Conservation (phyloP, 2,113 vertebrate species). For the Eonycteris spelaea region DNA sequence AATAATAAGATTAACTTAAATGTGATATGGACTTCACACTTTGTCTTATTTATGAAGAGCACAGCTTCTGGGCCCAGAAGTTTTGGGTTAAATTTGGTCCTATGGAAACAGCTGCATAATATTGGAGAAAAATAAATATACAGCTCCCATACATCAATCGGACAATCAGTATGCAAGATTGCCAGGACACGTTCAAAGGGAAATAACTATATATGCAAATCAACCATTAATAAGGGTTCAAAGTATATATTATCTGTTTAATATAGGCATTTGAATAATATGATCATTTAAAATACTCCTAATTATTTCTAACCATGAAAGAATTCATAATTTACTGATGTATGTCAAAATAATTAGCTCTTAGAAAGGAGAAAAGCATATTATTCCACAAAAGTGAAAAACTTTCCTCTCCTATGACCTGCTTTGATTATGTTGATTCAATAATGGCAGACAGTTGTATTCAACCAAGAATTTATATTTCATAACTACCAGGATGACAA, state of each 20-base stretch:
- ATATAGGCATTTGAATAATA: neutral
- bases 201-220: neutral
- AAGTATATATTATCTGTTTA: neutral
- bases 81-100: neutral
- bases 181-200: neutral
- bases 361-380: neutral
- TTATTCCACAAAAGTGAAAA: neutral
- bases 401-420: neutral
- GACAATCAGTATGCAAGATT: neutral
- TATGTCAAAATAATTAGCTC: constrained; percentile 50
- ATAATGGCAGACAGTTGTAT: constrained; percentile 35
- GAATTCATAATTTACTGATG: constrained; percentile 12
- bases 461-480: constrained; percentile 35
- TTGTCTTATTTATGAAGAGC: neutral
- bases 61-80: neutral
- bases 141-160: neutral
- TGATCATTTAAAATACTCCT: neutral
- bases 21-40: neutral
- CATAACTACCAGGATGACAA: constrained; percentile 15
- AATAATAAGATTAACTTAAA: neutral
- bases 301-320: constrained; percentile 18
- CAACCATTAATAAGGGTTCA: neutral
- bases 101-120: neutral
- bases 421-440: constrained; percentile 51
- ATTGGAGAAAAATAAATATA: neutral